Evolutionary conservation across 2,797 vertebrate species (phyloP), one percentile per base, ranked within the genome.

Genomic region (Hemibagrus guttatus): DNA sequence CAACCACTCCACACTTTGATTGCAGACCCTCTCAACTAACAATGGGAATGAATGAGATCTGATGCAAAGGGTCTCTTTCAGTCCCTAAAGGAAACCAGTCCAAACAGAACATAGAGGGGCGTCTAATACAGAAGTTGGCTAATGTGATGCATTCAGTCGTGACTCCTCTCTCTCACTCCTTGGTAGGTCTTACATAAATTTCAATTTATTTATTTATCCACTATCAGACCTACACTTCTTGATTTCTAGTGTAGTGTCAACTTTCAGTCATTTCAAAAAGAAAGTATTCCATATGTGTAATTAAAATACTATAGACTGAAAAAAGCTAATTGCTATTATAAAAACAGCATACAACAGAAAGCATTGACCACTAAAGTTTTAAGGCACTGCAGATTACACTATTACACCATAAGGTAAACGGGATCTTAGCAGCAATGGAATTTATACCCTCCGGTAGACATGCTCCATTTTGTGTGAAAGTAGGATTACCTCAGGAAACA

Each of bases 1-100:
- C 89, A 91, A 91, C 91, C 89, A 88, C 88, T 91, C 88, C 86
- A 89, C 91, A 90, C 90, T 90, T 91, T 91, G 88, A 91, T 90
- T 91, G 84, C 82, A 82, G 89, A 89, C 87, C 84, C 87, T 89
- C 85, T 83, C 63, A 39, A 87, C 85, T 88, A 91, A 91, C 89
- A 89, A 90, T 89, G 68, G 86, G 35, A 84, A 49, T 91, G 86
- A 91, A 91, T 88, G 74, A 85, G 84, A 86, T 84, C 86, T 89
- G 76, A 90, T 66, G 79, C 89, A 88, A 88, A 89, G 84, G 88
- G 84, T 91, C 87, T 87, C 31, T 79, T 83, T 31, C 19, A 87
- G 81, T 91, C 89, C 85, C 89, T 81, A 87, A 88, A 86, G 90
- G 89, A 91, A 90, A 89, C 85, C 81, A 87, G 75, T 88, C 88